Conservation (phyloP, 2,888 invertebrate species). For the Scaptomyza parva region DNA sequence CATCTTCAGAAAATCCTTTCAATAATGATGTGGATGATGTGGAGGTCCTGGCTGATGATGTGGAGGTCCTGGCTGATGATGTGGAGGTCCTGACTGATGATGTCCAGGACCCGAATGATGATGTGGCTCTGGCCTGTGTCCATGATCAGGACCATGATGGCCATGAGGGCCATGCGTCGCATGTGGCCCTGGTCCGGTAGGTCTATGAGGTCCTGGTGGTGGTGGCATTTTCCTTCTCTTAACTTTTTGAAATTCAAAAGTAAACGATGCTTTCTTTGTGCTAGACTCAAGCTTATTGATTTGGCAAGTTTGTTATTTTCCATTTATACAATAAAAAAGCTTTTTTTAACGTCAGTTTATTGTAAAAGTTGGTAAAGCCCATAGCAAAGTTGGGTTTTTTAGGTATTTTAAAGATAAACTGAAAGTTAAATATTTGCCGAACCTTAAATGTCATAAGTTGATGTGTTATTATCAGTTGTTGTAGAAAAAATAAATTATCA, state of each 20-base stretch:
- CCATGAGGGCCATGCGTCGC: too few species aligned
- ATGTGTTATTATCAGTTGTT: not conserved
- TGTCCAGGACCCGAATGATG: conserved; percentile 10
- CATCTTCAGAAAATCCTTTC: too few species aligned
- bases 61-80: conserved; percentile 19
- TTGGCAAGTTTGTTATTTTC: conserved; percentile 7
- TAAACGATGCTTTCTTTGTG: conserved; percentile 1
- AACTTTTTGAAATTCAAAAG: conserved; percentile 3
- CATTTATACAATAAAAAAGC: conserved; percentile 44
- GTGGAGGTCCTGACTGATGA: conserved; percentile 4
- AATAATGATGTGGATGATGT: conserved; percentile 21
- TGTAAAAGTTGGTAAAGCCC: not conserved
- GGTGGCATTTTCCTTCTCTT: conserved; percentile 35
- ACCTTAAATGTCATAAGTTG: not conserved
- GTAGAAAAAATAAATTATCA: too few species aligned
- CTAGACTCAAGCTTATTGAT: conserved; percentile 12
- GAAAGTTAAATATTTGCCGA: conserved; percentile 18
- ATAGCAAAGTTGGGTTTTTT: conserved; percentile 33
- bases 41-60: conserved; percentile 10
- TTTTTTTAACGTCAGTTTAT: conserved; percentile 13
- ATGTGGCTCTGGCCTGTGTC: too few species aligned
- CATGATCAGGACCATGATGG: too few species aligned
- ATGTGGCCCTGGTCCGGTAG: conserved; percentile 6
- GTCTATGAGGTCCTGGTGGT: conserved; percentile 25
- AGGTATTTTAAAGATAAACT: conserved; percentile 30